phyloP scores from a whole-genome alignment of 2,113 vertebrate genomes.

The Sorex fumeus region DNA sequence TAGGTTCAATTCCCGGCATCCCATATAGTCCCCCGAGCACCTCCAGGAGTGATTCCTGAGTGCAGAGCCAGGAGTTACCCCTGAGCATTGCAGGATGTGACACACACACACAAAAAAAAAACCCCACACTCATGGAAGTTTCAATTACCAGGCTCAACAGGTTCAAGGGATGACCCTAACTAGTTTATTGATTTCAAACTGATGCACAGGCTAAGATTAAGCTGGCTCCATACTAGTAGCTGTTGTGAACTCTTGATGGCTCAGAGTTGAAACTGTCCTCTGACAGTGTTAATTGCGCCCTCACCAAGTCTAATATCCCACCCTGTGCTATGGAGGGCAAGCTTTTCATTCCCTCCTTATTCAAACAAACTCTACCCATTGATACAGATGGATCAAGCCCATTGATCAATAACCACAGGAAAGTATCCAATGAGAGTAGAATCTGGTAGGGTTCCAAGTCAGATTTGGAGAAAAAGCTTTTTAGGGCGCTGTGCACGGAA shows the following conservation, averaged over 20 bases:
- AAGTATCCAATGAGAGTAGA: not conserved
- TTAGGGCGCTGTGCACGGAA: not conserved
- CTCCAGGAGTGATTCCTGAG: no score
- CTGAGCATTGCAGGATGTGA: no score
- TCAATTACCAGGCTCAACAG: slow-evolving; percentile 1
- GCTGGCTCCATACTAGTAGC: not conserved
- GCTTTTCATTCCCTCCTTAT: not conserved
- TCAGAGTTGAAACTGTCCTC: not conserved
- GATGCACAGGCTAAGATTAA: not conserved
- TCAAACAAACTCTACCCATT: not conserved
- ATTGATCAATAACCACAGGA: not conserved
- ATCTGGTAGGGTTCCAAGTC: not conserved
- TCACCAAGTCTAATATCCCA: not conserved
- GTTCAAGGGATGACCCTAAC: not conserved
- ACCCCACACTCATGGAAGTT: not conserved
- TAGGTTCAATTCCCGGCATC: no score
- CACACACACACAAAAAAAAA: no score
- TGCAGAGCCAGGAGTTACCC: no score
- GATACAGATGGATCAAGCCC: not conserved
- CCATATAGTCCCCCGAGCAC: no score
- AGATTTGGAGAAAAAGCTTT: not conserved
- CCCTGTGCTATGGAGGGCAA: no score
- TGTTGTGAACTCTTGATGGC: not conserved
- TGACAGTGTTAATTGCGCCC: accelerated
- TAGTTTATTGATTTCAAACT: slow-evolving; percentile 41